Percentiles rank a stretch among this genome's conserved stretches.
Conservation (phyloP, 2,888 invertebrate genomes). For the Lypha dubia region DNA sequence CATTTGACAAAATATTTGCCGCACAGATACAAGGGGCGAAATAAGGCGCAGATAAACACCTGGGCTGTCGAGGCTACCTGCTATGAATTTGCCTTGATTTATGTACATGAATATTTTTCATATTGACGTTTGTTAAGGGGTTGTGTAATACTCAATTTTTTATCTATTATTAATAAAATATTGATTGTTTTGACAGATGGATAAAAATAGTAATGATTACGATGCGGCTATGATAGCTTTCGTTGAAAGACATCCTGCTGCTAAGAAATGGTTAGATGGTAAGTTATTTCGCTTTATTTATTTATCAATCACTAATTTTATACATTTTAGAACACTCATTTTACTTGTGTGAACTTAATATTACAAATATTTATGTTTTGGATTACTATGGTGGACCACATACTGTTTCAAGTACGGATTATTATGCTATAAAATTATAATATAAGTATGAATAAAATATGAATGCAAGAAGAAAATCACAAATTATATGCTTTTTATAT, state of each 20-base stretch:
- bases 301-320: not conserved
- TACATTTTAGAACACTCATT: conserved; percentile 88
- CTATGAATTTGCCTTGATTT: too few species aligned
- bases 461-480: too few species aligned
- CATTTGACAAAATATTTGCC: too few species aligned
- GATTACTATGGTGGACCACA: conserved; percentile 92
- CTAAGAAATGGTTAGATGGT: conserved; percentile 79
- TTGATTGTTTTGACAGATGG: conserved; percentile 73
- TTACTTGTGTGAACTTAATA: conserved; percentile 90
- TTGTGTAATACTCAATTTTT: too few species aligned
- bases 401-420: conserved; percentile 76
- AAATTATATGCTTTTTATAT: too few species aligned
- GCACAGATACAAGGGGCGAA: too few species aligned
- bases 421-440: conserved; percentile 75
- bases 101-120: too few species aligned
- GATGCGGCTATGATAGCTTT: conserved; percentile 76
- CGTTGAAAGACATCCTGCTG: conserved; percentile 81
- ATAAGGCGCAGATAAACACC: too few species aligned
- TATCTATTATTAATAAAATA: not conserved
- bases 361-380: conserved; percentile 89
- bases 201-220: conserved; percentile 75
- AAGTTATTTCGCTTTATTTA: conserved; percentile 10
- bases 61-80: too few species aligned
- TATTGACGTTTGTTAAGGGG: not conserved
- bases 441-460: not conserved